A percentile compares a stretch with the other conserved stretches of the same genome.
phyloP scores from a whole-genome alignment of 2,113 vertebrate genomes.

The Tretioscincus oriximinensis region DNA sequence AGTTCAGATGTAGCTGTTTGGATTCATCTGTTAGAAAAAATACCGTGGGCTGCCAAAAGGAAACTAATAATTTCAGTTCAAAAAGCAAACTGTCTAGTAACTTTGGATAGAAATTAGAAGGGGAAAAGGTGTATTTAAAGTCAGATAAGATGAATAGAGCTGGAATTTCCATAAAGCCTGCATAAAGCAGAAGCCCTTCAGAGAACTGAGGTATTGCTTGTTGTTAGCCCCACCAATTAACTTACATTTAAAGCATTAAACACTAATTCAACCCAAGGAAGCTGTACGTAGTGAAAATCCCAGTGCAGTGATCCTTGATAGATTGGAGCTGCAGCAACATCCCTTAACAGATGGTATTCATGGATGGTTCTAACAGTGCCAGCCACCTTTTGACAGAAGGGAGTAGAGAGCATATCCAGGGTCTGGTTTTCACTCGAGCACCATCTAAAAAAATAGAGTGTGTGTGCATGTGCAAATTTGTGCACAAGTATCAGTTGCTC shows the following conservation, averaged over 20 bases:
- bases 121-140: background rate
- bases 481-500: background rate
- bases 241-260: conserved; percentile 21
- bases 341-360: conserved; percentile 7
- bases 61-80: background rate
- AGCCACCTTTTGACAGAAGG: background rate
- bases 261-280: conserved; percentile 8
- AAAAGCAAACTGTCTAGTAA: background rate
- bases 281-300: conserved; percentile 1
- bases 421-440: background rate
- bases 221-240: conserved; percentile 11
- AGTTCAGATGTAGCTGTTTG: background rate
- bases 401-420: background rate
- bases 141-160: background rate
- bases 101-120: background rate
- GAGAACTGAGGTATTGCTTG: background rate
- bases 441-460: background rate
- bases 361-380: background rate
- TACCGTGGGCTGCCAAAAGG: background rate
- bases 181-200: background rate
- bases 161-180: background rate
- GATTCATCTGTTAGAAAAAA: background rate
- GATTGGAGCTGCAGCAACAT: background rate
- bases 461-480: background rate
- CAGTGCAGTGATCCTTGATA: conserved; percentile 5